These are phyloP conservation scores for Rhizomys pruinosus DNA, from an alignment of 2,113 vertebrate species.

Conservation along the genomic window DNA sequence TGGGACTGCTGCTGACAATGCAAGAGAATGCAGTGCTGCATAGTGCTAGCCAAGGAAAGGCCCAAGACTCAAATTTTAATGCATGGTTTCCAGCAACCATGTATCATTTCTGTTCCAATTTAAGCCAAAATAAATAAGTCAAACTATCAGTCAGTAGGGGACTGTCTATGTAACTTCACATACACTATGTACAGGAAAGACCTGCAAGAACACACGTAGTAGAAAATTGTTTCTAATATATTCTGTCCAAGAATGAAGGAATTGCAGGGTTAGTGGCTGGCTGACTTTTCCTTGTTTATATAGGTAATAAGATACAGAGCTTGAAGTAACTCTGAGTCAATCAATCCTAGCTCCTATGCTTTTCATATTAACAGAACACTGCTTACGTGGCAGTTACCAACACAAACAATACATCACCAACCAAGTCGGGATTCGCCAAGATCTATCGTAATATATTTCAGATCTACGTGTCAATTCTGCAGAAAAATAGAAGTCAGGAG, in stretches of 20 bases:
- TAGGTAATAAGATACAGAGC: not conserved
- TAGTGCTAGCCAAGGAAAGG: not conserved
- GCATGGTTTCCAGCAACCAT: not conserved
- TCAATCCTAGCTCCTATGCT: not conserved
- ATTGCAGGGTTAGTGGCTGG: not conserved
- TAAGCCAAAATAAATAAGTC: not conserved
- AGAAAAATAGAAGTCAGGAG: not conserved
- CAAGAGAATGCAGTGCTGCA: not conserved
- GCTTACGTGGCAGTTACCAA: not conserved
- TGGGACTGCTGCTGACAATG: too few relatives aligned
- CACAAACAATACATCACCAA: not conserved
- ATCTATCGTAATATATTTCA: slow-evolving; percentile 13
- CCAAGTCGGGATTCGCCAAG: not conserved
- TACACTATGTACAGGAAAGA: not conserved
- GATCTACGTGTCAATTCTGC: not conserved
- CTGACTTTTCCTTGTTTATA: not conserved
- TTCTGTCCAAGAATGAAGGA: not conserved
- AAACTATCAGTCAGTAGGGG: not conserved
- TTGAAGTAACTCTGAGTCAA: not conserved
- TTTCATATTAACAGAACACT: not conserved
- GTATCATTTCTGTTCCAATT: not conserved
- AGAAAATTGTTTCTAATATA: slow-evolving; percentile 11
- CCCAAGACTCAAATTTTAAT: not conserved
- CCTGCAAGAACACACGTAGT: not conserved
- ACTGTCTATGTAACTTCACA: not conserved